Evolutionary conservation across 2,888 invertebrate species (phyloP).

Genomic region (Acleris literana): DNA sequence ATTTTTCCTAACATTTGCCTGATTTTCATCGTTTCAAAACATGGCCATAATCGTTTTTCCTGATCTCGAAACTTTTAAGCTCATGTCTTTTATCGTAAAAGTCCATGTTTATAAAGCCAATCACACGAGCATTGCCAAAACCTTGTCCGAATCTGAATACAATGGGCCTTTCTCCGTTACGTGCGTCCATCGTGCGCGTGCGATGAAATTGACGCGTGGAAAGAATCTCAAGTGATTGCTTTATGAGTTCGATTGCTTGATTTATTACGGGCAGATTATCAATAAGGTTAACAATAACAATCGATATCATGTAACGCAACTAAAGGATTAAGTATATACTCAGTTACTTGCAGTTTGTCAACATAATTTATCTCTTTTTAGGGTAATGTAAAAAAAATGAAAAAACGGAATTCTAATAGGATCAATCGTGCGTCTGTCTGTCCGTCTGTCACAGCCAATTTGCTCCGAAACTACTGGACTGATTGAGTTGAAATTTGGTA

Average conservation of each 20-base stretch:
- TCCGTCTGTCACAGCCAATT: no score
- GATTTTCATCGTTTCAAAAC: no score
- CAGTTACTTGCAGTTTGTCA: no score
- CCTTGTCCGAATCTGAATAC: slow-evolving; percentile 33
- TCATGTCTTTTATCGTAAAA: slow-evolving; percentile 2
- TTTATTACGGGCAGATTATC: neutral
- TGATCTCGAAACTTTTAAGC: neutral
- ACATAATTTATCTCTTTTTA: no score
- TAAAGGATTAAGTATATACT: neutral
- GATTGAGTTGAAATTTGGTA: no score
- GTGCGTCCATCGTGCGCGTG: slow-evolving; percentile 53
- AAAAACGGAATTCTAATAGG: no score
- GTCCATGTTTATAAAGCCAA: slow-evolving; percentile 4
- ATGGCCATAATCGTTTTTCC: neutral
- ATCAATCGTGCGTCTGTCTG: no score
- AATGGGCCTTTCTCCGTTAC: slow-evolving; percentile 53
- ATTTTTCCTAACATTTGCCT: no score
- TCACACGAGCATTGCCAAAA: slow-evolving; percentile 26
- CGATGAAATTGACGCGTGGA: slow-evolving; percentile 27
- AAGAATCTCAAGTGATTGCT: slow-evolving; percentile 14
- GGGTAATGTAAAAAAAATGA: no score
- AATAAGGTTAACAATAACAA: neutral
- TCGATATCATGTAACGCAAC: neutral
- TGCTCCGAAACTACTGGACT: no score
- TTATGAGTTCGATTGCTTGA: slow-evolving; percentile 11